Percentiles rank a stretch among this genome's conserved stretches.
These are phyloP conservation scores for Plotosus lineatus DNA, from an alignment of 2,113 vertebrate genomes.

Conservation along the genomic window DNA sequence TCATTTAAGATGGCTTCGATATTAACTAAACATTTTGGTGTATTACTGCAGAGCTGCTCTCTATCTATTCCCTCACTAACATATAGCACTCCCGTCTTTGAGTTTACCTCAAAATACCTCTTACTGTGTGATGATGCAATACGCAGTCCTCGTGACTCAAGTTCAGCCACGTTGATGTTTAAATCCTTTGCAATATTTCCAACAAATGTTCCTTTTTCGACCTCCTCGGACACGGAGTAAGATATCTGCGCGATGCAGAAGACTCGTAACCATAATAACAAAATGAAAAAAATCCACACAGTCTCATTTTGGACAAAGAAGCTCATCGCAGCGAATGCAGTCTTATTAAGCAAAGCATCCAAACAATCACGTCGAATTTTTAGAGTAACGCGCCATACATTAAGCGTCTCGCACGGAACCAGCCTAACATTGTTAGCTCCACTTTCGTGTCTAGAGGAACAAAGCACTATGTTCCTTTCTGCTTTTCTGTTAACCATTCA, in stretches of 20 bases:
- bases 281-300: not conserved
- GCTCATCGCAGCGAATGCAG: not conserved
- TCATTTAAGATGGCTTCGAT: slow-evolving; percentile 47
- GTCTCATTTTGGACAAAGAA: not conserved
- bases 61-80: slow-evolving; percentile 49
- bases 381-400: not conserved
- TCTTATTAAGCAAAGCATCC: not conserved
- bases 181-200: slow-evolving; percentile 71
- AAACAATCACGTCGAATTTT: not conserved
- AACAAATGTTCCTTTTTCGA: slow-evolving; percentile 64
- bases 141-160: slow-evolving; percentile 64
- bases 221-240: slow-evolving; percentile 66
- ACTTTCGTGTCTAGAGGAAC: not conserved
- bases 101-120: slow-evolving; percentile 53
- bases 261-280: slow-evolving; percentile 3
- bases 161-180: slow-evolving; percentile 57
- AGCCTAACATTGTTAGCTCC: not conserved
- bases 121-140: slow-evolving; percentile 65
- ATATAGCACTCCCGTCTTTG: slow-evolving; percentile 40
- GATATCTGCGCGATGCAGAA: slow-evolving; percentile 47
- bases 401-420: not conserved
- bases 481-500: not conserved
- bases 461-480: slow-evolving; percentile 2
- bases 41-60: slow-evolving; percentile 41
- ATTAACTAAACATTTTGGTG: slow-evolving; percentile 34